phyloP scores from a whole-genome alignment of 2,888 invertebrate species.

The Cryptocephalus primarius region DNA sequence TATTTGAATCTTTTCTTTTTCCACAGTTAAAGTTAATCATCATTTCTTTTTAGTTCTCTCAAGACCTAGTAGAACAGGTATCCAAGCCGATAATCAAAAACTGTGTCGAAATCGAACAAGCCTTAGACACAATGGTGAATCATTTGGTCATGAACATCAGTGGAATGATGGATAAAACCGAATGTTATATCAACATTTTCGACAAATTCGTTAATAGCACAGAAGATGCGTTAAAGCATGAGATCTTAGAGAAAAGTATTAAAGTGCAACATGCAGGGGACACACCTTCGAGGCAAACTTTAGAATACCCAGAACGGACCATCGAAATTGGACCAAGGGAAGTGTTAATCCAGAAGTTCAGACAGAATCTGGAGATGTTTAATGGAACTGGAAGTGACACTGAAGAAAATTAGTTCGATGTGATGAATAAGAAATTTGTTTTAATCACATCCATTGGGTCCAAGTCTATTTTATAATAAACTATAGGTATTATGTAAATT shows the following conservation, averaged over 20 bases:
- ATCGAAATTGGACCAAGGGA: slow-evolving; percentile 12
- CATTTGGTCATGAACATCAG: background rate
- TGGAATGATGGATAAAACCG: too few relatives aligned
- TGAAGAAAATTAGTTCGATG: too few relatives aligned
- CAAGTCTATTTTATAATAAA: too few relatives aligned
- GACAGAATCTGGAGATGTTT: slow-evolving; percentile 1
- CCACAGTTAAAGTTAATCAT: too few relatives aligned
- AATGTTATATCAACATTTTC: too few relatives aligned
- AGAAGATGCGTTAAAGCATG: background rate
- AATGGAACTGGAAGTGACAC: too few relatives aligned
- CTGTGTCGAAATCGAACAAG: background rate
- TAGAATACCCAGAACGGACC: slow-evolving; percentile 8
- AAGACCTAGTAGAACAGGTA: too few relatives aligned
- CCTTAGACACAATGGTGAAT: background rate
- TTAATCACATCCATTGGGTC: too few relatives aligned
- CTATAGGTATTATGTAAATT: too few relatives aligned
- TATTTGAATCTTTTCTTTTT: too few relatives aligned
- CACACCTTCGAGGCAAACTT: slow-evolving; percentile 11
- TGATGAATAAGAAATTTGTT: too few relatives aligned
- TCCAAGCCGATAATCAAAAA: background rate
- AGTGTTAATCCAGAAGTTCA: slow-evolving; percentile 14
- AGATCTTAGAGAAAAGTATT: slow-evolving; percentile 7
- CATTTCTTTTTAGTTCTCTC: too few relatives aligned
- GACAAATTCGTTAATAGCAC: background rate
- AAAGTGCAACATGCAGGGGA: slow-evolving; percentile 12